Base-by-base conservation (phyloP, 2,888 invertebrate species). In the Caenorhabditis virilis region DNA sequence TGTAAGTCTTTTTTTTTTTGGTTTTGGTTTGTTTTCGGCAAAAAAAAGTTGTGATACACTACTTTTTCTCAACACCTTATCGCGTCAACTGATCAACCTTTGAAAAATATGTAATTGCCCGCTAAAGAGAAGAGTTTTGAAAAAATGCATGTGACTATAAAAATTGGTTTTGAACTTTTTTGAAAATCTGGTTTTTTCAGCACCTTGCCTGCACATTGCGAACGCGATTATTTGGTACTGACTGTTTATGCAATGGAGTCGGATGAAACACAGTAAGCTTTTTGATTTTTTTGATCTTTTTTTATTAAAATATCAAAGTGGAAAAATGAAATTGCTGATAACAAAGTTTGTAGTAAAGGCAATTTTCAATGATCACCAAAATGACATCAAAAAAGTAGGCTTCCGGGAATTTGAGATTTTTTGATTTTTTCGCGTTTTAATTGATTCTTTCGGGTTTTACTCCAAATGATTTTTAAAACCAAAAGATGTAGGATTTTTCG, bases 211-310 rank as follows among this genome's bases (percentile, higher is more conserved):
- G 53, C 68, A 26, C 57, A 68, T 48, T 61, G 68, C 39, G 48
- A 39, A 23, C 54, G 63, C 7, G 72, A 74, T 45, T 26, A 38
- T 18, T 53, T 74, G 13, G 55, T 60, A 9, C 48, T 73, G 16
- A 71, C 64, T 18, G 57, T 73, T 36, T 69, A 62, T 52, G 60
- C 69, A 26, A 62, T 58, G 54, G 58, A 66, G 18, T 20, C 60
- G 5, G 49, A 42, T 11, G 45, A 59, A 16, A 30, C 50, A 9
- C 54, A 69, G 64, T 57, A 46, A 54, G 63, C n/a, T n/a, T n/a
- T 42, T 2, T 38, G 7, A 1, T 4, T 27, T 22, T 20, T 2
- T 39, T 3, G 23, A 23, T 30, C 15, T n/a, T n/a, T n/a, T n/a
- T n/a, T n/a, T n/a, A n/a, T n/a, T n/a, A n/a, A n/a, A n/a, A n/a